phyloP scores from a whole-genome alignment of 2,888 invertebrate species.

The Helicoverpa assulta region DNA sequence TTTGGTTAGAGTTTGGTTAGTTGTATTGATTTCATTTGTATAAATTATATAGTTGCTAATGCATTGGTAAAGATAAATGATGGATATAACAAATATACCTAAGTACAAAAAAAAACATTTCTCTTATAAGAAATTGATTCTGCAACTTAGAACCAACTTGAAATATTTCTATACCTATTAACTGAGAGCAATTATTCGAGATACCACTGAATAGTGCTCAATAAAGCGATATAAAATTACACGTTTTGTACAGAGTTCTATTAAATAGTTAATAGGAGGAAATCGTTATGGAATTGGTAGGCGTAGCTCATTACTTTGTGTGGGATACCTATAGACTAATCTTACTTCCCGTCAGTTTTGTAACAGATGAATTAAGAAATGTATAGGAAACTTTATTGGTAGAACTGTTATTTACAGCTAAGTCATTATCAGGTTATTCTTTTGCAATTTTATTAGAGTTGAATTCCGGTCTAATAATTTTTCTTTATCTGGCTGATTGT shows the following conservation, averaged over 20 bases:
- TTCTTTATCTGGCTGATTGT: not conserved
- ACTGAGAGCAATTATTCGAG: not conserved
- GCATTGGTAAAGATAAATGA: no score
- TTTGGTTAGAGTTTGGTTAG: not conserved
- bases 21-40: no score
- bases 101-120: no score
- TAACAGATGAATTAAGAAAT: slow-evolving; percentile 29
- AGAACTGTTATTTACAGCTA: not conserved
- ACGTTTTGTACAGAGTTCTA: slow-evolving; percentile 2
- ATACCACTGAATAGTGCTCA: not conserved
- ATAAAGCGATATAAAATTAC: not conserved
- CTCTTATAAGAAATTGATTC: not conserved
- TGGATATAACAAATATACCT: no score
- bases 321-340: slow-evolving; percentile 54
- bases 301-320: slow-evolving; percentile 52
- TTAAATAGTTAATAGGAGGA: slow-evolving; percentile 35
- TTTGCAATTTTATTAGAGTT: not conserved
- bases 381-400: not conserved
- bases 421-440: not conserved
- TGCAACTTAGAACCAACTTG: not conserved
- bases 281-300: slow-evolving; percentile 35
- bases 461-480: not conserved
- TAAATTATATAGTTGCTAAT: no score
- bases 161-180: not conserved
- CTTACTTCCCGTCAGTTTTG: slow-evolving; percentile 28